Evolutionary conservation across 2,113 vertebrate species (phyloP), one percentile per base, ranked within the genome.

Genomic region (Sarotherodon lohbergeri): DNA sequence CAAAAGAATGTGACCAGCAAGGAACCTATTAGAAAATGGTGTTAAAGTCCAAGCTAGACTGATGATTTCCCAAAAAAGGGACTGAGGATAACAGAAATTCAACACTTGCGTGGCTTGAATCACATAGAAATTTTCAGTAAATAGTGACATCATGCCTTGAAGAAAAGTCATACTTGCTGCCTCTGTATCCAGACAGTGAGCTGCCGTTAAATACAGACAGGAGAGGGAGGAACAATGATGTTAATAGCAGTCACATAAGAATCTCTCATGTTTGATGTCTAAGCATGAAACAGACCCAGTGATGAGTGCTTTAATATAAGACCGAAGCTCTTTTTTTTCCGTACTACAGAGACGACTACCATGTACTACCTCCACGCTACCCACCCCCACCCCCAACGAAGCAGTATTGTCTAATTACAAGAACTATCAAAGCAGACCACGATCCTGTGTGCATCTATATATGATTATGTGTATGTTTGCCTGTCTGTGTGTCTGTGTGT

Each of bases 261-360:
- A 73, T 14, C 50, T 86, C 48, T 63, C 41, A 56, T 89, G 87
- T 89, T 84, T 92, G 90, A 87, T 83, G 88, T 91, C 81, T 46
- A 36, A 71, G 84, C 61, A 90, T 95, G 92, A 93, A 90, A 95
- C 83, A 87, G 83, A 87, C 78, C 85, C 85, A 66, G 73, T 92
- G 91, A 93, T 91, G 90, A 88, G 86, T 90, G 89, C 80, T 81
- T 93, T 94, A 94, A 95, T 95, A 90, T 93, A 71, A 89, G 91
- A 87, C 59, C 86, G 81, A 90, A 82, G 86, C 87, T 86, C 85
- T 79, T 88, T 63, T 78, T 78, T 88, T 87, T 92, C 84, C 91
- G 36, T 84, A 88, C 82, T 89, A 87, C 84, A 87, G 82, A 83
- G 80, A 83, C 84, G 84, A 82, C 88, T 82, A 84, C 79, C 39